Evolutionary conservation across 1,140 invertebrate genomes (phyloP).

Genomic region (Eupristina koningsbergeri): DNA sequence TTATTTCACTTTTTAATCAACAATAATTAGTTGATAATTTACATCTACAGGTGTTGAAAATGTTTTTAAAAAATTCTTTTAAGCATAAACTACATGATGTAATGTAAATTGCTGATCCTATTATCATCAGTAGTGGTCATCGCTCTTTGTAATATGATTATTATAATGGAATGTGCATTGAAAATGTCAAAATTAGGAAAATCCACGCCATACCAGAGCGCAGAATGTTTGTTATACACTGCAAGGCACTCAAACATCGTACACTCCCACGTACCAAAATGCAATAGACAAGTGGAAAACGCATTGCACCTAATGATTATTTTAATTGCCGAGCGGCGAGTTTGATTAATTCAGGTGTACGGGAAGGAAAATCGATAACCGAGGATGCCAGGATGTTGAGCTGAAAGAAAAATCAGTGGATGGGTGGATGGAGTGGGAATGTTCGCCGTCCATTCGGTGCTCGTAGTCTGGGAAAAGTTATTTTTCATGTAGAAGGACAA

Average conservation of each 20-base stretch:
- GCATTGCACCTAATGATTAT: neutral
- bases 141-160: too few relatives aligned
- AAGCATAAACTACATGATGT: neutral
- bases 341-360: neutral
- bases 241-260: neutral
- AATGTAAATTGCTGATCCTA: neutral
- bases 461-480: neutral
- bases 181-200: neutral
- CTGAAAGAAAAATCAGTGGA: neutral
- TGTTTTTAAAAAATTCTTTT: neutral
- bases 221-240: neutral
- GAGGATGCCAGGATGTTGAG: neutral
- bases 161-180: neutral
- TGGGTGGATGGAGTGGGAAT: neutral
- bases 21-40: neutral
- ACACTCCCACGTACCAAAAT: neutral
- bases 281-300: neutral
- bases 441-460: neutral
- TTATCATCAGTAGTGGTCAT: neutral
- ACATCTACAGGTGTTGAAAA: neutral
- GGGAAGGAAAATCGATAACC: neutral
- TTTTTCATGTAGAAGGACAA: neutral
- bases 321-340: neutral
- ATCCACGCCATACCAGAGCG: constrained; percentile 15
- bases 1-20: neutral